Evolutionary conservation across 2,797 vertebrate genomes (phyloP).

Genomic region (Poeciliopsis turneri): DNA sequence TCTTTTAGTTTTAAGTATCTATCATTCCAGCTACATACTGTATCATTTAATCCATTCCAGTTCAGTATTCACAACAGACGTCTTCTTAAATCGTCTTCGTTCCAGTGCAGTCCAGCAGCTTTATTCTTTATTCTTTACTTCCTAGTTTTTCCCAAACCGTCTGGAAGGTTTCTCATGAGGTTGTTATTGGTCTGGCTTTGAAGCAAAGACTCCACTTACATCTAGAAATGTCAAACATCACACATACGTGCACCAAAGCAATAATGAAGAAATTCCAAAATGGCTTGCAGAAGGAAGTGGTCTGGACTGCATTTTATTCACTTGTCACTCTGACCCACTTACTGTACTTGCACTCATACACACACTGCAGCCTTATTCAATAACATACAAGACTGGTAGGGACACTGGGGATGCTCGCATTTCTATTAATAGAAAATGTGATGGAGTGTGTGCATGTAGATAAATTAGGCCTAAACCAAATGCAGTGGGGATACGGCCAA

Average conservation of each 20-base stretch:
- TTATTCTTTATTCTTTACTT: background rate
- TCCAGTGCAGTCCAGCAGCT: background rate
- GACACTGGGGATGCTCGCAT: constrained; percentile 58
- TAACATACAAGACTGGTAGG: constrained; percentile 51
- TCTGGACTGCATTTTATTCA: constrained; percentile 26
- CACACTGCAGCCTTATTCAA: constrained; percentile 38
- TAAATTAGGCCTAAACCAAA: constrained; percentile 55
- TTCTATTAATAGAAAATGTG: constrained; percentile 69
- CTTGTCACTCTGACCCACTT: constrained; percentile 65
- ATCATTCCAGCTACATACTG: background rate
- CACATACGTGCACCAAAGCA: constrained; percentile 8
- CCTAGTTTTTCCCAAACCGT: constrained; percentile 1
- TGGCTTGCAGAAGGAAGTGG: constrained; percentile 5
- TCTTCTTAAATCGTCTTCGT: background rate
- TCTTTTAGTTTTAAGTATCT: background rate
- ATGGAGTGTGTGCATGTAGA: constrained; percentile 50
- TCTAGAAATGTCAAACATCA: constrained; percentile 7
- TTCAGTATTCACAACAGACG: background rate
- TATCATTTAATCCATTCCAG: background rate
- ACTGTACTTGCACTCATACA: constrained; percentile 22
- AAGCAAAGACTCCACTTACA: background rate
- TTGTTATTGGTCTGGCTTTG: constrained; percentile 38
- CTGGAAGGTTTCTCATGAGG: constrained; percentile 31
- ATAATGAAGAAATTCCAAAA: background rate
- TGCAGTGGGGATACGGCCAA: constrained; percentile 36